A percentile compares a stretch with the other conserved stretches of the same genome.
Evolutionary conservation across 2,888 invertebrate species (phyloP).

Genomic region (Netelia melanura): DNA sequence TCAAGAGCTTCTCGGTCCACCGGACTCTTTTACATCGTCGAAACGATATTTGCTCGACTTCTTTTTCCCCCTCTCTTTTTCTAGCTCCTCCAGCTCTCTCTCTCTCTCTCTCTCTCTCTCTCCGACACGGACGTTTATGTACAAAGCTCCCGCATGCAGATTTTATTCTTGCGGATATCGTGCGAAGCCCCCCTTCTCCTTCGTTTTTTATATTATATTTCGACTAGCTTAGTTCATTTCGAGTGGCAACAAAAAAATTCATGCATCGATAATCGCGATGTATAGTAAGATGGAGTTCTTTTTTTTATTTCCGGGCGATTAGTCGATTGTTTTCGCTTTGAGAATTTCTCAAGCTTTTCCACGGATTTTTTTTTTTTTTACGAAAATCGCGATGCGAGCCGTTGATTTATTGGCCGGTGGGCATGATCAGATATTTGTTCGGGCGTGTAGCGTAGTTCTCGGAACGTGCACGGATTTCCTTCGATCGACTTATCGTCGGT

Average conservation of each 20-base stretch:
- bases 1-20: constrained; percentile 66
- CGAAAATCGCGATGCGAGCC: constrained; percentile 48
- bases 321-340: constrained; percentile 47
- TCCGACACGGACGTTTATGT: constrained; percentile 29
- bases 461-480: constrained; percentile 67
- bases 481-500: constrained; percentile 54
- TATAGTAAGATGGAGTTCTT: not conserved
- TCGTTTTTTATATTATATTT: too few relatives aligned
- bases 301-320: constrained; percentile 32
- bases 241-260: not conserved
- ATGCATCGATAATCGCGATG: not conserved
- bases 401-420: constrained; percentile 60
- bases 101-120: not conserved
- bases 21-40: constrained; percentile 66
- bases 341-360: constrained; percentile 9
- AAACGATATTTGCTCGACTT: constrained; percentile 63
- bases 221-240: not conserved
- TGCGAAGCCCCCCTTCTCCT: too few relatives aligned
- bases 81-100: not conserved
- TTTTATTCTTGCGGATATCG: constrained; percentile 1
- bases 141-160: constrained; percentile 34
- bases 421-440: constrained; percentile 69
- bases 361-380: constrained; percentile 10
- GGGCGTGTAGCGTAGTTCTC: constrained; percentile 57
- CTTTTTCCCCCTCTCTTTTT: constrained; percentile 20